Percentiles rank a stretch among this genome's conserved stretches.
These are phyloP conservation scores for Podarcis lilfordi DNA, from an alignment of 2,797 vertebrate genomes.

Conservation along the genomic window DNA sequence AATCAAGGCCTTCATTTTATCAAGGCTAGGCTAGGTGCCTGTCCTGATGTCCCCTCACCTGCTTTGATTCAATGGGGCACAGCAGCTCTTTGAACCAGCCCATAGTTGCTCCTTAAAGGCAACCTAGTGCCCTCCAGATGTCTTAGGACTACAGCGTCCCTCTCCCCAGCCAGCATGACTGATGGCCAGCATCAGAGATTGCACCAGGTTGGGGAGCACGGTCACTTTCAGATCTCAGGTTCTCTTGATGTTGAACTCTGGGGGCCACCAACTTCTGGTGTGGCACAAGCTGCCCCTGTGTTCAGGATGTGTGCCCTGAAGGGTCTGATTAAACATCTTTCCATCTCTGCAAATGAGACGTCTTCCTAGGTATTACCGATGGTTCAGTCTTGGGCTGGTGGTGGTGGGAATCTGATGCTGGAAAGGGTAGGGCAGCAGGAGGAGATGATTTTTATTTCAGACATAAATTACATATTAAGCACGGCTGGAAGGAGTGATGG, in stretches of 20 bases:
- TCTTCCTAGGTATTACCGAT: slow-evolving; percentile 24
- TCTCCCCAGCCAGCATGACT: neutral
- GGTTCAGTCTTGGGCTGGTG: slow-evolving; percentile 35
- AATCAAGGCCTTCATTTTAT: neutral
- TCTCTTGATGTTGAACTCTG: neutral
- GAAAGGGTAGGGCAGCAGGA: slow-evolving; percentile 62
- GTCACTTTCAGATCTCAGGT: neutral
- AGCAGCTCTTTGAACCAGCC: neutral
- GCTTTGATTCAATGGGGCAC: neutral
- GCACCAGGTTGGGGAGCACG: too few relatives aligned
- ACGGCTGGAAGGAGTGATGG: slow-evolving; percentile 66
- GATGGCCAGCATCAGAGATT: neutral
- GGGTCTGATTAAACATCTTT: neutral
- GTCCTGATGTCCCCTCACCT: neutral
- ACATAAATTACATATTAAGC: slow-evolving; percentile 75
- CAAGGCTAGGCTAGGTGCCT: neutral
- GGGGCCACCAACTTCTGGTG: neutral
- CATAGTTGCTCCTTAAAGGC: neutral
- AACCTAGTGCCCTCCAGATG: neutral
- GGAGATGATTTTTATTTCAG: slow-evolving; percentile 69
- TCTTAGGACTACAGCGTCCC: neutral
- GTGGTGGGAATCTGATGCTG: slow-evolving; percentile 60
- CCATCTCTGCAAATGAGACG: neutral
- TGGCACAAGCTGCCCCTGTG: neutral
- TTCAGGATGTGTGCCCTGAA: neutral